These are phyloP conservation scores for Pandemis heparana DNA, from an alignment of 2,888 invertebrate species.

Conservation along the genomic window DNA sequence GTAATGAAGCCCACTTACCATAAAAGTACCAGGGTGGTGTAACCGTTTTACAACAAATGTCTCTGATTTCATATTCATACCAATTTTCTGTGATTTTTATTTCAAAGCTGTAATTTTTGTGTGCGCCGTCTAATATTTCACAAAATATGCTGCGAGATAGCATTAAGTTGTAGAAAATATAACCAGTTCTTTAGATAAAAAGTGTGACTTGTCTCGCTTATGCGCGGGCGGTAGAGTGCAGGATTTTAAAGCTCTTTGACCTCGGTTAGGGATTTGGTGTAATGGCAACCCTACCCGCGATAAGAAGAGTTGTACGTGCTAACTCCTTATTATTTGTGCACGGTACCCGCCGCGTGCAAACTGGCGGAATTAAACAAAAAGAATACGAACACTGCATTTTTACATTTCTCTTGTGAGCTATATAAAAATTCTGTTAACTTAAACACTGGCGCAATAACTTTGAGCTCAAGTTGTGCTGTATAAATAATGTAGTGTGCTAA, in stretches of 20 bases:
- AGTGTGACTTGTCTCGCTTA: slow-evolving; percentile 39
- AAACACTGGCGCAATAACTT: slow-evolving; percentile 27
- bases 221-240: slow-evolving; percentile 34
- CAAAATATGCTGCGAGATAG: not conserved
- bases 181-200: slow-evolving; percentile 38
- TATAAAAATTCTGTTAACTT: slow-evolving; percentile 49
- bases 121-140: not conserved
- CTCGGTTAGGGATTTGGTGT: slow-evolving; percentile 42
- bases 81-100: not conserved
- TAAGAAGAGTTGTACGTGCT: slow-evolving; percentile 68
- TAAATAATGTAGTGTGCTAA: slow-evolving; percentile 2
- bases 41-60: no score
- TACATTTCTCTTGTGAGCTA: slow-evolving; percentile 61
- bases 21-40: no score
- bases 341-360: slow-evolving; percentile 58
- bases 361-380: slow-evolving; percentile 58
- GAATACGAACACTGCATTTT: slow-evolving; percentile 59
- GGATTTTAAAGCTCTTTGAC: slow-evolving; percentile 43
- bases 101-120: not conserved
- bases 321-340: slow-evolving; percentile 59
- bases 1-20: no score
- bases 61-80: not conserved
- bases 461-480: slow-evolving; percentile 17
- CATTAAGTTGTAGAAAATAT: slow-evolving; percentile 33
- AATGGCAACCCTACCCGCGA: slow-evolving; percentile 52